phyloP scores from a whole-genome alignment of 2,797 vertebrate genomes.

The Psittacula echo region DNA sequence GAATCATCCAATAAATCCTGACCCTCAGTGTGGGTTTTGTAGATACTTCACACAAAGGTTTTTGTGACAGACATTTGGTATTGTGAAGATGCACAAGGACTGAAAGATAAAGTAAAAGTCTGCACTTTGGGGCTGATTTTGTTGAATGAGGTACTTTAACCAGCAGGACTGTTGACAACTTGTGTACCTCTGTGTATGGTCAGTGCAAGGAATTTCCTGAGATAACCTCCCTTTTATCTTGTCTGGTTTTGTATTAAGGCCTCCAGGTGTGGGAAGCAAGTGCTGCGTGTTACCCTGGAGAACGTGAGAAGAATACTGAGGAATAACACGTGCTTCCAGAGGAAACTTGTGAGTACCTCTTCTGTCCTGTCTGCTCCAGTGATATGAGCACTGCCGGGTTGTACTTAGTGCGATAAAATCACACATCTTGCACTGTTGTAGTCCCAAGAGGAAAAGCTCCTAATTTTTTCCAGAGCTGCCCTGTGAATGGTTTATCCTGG shows the following conservation, averaged over 20 bases:
- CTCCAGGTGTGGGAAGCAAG: conserved; percentile 10
- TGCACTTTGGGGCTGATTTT: neutral
- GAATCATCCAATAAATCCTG: neutral
- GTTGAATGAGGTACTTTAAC: neutral
- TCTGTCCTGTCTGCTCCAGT: neutral
- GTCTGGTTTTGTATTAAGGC: conserved; percentile 14
- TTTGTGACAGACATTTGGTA: neutral
- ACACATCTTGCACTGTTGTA: neutral
- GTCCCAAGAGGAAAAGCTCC: neutral
- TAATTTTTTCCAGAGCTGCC: neutral
- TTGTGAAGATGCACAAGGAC: neutral
- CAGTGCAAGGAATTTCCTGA: neutral
- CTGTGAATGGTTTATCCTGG: neutral
- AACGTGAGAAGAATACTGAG: conserved; percentile 70
- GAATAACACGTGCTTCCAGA: neutral
- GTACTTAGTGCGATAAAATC: neutral
- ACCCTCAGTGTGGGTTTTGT: neutral
- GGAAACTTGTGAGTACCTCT: conserved; percentile 46
- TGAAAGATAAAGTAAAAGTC: neutral
- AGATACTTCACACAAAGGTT: neutral
- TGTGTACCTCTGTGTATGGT: neutral
- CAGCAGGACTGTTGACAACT: neutral
- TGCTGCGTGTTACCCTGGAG: conserved; percentile 70
- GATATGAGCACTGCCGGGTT: neutral
- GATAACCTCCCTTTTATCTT: neutral